phyloP scores from a whole-genome alignment of 2,113 vertebrate genomes.

The Pristiophorus japonicus region DNA sequence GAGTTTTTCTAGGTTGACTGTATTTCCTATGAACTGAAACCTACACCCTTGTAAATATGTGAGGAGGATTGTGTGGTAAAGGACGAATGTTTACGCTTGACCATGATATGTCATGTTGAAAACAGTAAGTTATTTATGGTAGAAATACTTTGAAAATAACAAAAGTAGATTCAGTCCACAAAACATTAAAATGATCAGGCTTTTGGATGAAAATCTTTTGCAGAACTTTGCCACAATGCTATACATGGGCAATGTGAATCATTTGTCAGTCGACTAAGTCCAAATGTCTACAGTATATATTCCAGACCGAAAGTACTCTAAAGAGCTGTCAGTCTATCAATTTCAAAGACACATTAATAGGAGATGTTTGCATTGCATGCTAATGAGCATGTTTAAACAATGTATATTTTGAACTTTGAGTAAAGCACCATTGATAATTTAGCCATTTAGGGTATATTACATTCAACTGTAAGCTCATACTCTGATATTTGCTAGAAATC shows the following conservation, averaged over 20 bases:
- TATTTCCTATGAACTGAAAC: neutral
- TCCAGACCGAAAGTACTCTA: neutral
- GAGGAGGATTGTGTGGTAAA: neutral
- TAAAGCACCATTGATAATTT: conserved; percentile 5
- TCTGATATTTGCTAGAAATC: neutral
- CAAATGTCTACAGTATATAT: neutral
- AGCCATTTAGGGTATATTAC: conserved; percentile 12
- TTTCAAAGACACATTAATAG: conserved; percentile 17
- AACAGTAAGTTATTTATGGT: neutral
- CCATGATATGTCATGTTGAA: neutral
- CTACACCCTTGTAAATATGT: neutral
- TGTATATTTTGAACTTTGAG: neutral
- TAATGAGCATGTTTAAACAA: conserved; percentile 6
- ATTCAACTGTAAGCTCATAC: neutral
- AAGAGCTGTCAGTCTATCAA: neutral
- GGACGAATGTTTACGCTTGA: neutral
- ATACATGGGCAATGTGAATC: neutral
- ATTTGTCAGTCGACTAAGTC: neutral
- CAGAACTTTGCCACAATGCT: neutral
- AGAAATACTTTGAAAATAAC: neutral
- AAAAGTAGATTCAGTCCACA: neutral
- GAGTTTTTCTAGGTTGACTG: neutral
- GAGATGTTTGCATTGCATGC: conserved; percentile 1
- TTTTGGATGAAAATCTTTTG: neutral
- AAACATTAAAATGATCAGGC: neutral